Conservation (phyloP, 2,888 invertebrate genomes). For the Syrphus vitripennis region DNA sequence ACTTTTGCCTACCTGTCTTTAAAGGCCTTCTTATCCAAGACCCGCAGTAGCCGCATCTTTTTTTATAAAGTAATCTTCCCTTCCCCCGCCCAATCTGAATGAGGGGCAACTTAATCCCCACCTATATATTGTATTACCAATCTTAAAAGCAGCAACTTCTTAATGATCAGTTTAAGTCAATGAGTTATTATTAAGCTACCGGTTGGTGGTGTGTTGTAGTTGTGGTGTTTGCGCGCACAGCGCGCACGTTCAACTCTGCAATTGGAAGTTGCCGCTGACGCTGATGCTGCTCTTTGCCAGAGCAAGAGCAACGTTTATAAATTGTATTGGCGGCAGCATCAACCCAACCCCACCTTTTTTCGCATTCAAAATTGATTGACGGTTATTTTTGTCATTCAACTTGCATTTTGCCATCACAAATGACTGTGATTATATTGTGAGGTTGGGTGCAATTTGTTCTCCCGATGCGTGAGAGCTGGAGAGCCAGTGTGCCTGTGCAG, state of each 20-base stretch:
- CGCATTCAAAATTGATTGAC: slow-evolving; percentile 66
- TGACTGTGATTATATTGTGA: slow-evolving; percentile 63
- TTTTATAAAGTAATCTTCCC: background rate
- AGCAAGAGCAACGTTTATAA: slow-evolving; percentile 33
- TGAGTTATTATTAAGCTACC: slow-evolving; percentile 67
- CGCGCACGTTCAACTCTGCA: slow-evolving; percentile 46
- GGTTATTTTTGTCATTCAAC: slow-evolving; percentile 67
- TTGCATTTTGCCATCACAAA: slow-evolving; percentile 58
- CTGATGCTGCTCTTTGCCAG: background rate
- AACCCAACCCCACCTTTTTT: slow-evolving; percentile 45
- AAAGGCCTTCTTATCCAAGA: background rate
- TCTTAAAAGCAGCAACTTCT: slow-evolving; percentile 21
- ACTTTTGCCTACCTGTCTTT: slow-evolving; percentile 30
- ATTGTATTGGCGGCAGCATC: slow-evolving; percentile 37
- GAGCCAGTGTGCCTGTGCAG: background rate
- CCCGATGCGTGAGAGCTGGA: slow-evolving; percentile 35
- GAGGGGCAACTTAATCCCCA: slow-evolving; percentile 47
- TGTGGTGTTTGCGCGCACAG: slow-evolving; percentile 30
- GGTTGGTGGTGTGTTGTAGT: slow-evolving; percentile 6
- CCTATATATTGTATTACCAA: background rate
- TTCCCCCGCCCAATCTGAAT: slow-evolving; percentile 5
- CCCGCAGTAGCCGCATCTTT: background rate
- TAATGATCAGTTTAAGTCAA: slow-evolving; percentile 68
- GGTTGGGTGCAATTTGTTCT: slow-evolving; percentile 54
- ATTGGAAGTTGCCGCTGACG: slow-evolving; percentile 45